phyloP scores from a whole-genome alignment of 2,113 vertebrate genomes.

The Gadus macrocephalus region DNA sequence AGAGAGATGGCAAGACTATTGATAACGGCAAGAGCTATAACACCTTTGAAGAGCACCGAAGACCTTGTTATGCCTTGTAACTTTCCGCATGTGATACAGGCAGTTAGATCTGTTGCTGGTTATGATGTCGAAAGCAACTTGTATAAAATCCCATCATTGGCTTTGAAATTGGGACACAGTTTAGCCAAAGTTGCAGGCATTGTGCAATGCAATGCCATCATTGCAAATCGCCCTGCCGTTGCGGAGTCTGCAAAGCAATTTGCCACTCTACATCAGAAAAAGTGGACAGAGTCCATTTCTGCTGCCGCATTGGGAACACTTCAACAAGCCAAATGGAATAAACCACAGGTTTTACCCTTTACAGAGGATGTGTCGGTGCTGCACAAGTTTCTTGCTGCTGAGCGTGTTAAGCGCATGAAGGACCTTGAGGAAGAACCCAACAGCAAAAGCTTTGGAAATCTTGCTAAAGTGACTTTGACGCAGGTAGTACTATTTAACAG shows the following conservation, averaged over 20 bases:
- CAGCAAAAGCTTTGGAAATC: constrained; percentile 12
- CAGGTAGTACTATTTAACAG: constrained; percentile 31
- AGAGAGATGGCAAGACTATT: constrained; percentile 43
- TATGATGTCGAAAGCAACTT: constrained; percentile 34
- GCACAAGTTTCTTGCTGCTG: constrained; percentile 25
- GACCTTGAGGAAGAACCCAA: constrained; percentile 24
- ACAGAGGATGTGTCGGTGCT: constrained; percentile 29
- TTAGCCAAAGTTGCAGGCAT: constrained; percentile 38
- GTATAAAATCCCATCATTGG: constrained; percentile 30
- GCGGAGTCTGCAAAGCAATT: constrained; percentile 39
- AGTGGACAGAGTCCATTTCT: constrained; percentile 25
- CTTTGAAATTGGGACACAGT: constrained; percentile 41
- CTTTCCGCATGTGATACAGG: constrained; percentile 28
- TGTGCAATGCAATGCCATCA: constrained; percentile 40
- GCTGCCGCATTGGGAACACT: constrained; percentile 25
- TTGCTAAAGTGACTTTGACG: constrained; percentile 19
- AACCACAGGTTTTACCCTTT: constrained; percentile 33
- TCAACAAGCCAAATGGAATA: constrained; percentile 36
- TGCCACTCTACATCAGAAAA: constrained; percentile 27
- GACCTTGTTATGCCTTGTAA: constrained; percentile 33
- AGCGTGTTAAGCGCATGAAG: constrained; percentile 16
- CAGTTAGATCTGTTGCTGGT: constrained; percentile 33
- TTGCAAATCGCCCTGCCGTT: constrained; percentile 18
- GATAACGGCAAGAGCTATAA: constrained; percentile 25
- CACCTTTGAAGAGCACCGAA: constrained; percentile 27